phyloP scores from a whole-genome alignment of 2,888 invertebrate species.

The Horisme vitalbata region DNA sequence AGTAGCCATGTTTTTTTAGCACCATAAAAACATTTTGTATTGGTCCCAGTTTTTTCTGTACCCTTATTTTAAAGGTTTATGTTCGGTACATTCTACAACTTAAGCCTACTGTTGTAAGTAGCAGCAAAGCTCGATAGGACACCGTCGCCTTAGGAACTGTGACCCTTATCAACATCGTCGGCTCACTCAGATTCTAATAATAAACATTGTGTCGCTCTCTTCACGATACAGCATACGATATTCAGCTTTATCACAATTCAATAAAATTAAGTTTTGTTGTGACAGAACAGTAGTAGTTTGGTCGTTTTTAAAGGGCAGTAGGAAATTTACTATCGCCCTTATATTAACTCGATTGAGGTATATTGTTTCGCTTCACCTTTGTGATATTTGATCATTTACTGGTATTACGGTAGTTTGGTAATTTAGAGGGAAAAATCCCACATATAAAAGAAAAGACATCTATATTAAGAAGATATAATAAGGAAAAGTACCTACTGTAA shows the following conservation, averaged over 20 bases:
- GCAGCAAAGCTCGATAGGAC: conserved; percentile 64
- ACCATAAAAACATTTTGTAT: no score
- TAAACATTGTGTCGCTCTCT: conserved; percentile 60
- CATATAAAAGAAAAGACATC: no score
- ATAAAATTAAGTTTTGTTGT: conserved; percentile 30
- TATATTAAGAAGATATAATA: no score
- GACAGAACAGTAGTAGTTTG: conserved; percentile 5
- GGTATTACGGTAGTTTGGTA: conserved; percentile 4
- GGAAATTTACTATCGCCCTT: conserved; percentile 63
- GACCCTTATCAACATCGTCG: conserved; percentile 76
- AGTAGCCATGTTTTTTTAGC: no score
- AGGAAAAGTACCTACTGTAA: no score
- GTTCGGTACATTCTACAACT: conserved; percentile 38
- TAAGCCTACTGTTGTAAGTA: conserved; percentile 48
- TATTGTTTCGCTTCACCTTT: conserved; percentile 65
- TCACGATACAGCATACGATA: conserved; percentile 32
- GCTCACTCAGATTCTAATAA: conserved; percentile 63
- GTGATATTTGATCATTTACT: conserved; percentile 60
- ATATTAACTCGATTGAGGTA: conserved; percentile 65
- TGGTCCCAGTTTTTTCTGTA: no score
- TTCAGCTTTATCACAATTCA: conserved; percentile 24
- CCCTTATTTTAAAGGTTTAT: neutral
- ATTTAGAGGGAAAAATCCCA: no score
- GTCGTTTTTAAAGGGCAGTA: conserved; percentile 38
- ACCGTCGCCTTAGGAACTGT: conserved; percentile 66